These are phyloP conservation scores for Sorex fumeus DNA, from an alignment of 2,113 vertebrate species.

Conservation along the genomic window DNA sequence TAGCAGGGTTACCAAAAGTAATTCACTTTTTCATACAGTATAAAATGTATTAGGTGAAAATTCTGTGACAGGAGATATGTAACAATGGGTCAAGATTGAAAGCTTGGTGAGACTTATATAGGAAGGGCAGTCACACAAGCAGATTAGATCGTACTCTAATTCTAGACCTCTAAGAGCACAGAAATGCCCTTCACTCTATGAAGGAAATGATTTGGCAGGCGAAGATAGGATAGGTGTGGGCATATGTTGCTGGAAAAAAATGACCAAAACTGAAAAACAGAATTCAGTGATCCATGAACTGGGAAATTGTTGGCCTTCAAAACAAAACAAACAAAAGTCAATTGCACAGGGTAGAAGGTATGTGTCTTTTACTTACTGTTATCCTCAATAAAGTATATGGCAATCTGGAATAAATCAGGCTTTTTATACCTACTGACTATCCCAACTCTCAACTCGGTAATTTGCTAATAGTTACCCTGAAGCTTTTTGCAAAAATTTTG, in stretches of 20 bases:
- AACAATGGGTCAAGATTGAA: accelerated
- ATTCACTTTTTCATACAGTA: background rate
- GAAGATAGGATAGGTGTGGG: background rate
- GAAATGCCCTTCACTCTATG: background rate
- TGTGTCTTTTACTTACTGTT: background rate
- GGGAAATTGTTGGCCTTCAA: background rate
- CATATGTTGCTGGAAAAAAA: too few relatives aligned
- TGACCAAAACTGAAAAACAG: background rate
- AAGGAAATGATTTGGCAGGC: background rate
- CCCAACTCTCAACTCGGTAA: background rate
- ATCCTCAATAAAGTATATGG: background rate
- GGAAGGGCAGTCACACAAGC: background rate
- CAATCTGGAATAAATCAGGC: background rate
- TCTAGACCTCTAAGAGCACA: background rate
- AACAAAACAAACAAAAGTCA: background rate
- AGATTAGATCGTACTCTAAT: background rate
- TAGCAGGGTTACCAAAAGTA: background rate
- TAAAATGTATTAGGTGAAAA: background rate
- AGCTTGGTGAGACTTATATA: background rate
- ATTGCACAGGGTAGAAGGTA: background rate
- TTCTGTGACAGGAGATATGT: accelerated
- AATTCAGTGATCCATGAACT: background rate
- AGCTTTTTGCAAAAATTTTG: background rate
- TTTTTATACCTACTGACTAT: background rate
- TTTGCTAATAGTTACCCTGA: background rate